Base-by-base conservation (phyloP, 2,113 vertebrate species). In the Anser cygnoides region DNA sequence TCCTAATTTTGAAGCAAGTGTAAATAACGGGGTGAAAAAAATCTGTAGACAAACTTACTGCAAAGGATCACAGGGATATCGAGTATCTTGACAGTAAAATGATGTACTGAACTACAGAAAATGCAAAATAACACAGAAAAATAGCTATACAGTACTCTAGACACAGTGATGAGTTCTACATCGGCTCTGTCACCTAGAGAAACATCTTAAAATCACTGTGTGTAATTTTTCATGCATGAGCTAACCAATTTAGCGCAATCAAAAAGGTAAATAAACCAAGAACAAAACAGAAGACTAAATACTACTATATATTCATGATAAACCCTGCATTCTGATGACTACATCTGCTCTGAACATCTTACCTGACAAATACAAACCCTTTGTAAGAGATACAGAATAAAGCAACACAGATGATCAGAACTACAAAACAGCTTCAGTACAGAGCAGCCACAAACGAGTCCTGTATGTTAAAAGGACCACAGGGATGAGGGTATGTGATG, bases 111-210 rank as follows among this genome's bases (percentile, higher is more conserved):
- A 33, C 72, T 87, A 78, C 49, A 94, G 29, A 66, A 83, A 85
- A 72, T 41, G 91, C 13, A 90, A 63, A 78, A 50, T n/a, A 83
- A 89, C 11, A 90, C 10, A 52, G 26, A 83, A 85, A 95, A 90
- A 79, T 17, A 6, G 20, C 58, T 91, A 43, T 5, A 49, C 7
- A 44, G 49, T 35, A 73, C 15, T 58, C 58, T 25, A 44, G 16
- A 44, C 19, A 67, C 5, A 75, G 77, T 79, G 83, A 54, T 1
- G 3, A 74, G 52, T n/a, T 78, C 79, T n/a, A 28, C n/a, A 68
- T 39, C 68, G 67, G 37, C 37, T 52, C 0, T 71, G 67, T 72
- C 16, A 81, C 23, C 21, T 49, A n/a, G 55, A 59, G 57, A 74
- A 74, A 87, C 44, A 62, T 50, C 59, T 77, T 41, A 76, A 55